Evolutionary conservation across 1,140 invertebrate species (phyloP).

Genomic region (Dufourea novaeangliae): DNA sequence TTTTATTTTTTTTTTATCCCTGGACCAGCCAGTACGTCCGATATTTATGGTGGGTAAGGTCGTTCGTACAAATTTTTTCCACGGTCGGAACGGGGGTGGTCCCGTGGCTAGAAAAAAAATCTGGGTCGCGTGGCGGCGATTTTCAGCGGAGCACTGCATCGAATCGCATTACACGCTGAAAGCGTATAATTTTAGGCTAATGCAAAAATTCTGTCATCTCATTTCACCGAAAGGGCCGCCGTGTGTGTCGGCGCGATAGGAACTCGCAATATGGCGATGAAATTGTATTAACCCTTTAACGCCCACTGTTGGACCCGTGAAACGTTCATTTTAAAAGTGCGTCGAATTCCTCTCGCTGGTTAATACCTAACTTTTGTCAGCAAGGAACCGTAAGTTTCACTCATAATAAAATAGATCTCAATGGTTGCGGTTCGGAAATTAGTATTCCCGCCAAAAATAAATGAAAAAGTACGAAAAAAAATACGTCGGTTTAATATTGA

Average conservation of each 20-base stretch:
- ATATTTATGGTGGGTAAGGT: not conserved
- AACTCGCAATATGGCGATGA: conserved; percentile 22
- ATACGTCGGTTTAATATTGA: no score
- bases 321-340: no score
- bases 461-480: no score
- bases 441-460: no score
- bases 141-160: conserved; percentile 8
- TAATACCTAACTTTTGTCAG: no score
- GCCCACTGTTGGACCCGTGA: no score
- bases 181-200: conserved; percentile 48
- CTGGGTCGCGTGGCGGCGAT: not conserved
- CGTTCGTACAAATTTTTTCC: not conserved
- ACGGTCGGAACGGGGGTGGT: no score
- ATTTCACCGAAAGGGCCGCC: conserved; percentile 15
- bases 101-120: not conserved
- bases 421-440: no score
- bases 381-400: no score
- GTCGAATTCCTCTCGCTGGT: no score
- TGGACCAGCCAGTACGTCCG: not conserved
- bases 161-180: conserved; percentile 36
- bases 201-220: conserved; percentile 43
- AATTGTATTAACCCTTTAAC: conserved; percentile 52
- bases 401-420: no score
- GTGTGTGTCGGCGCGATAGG: not conserved
- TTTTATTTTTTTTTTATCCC: not conserved